Evolutionary conservation across 1,140 invertebrate species (phyloP).

Genomic region (Medauroidea extradentata): DNA sequence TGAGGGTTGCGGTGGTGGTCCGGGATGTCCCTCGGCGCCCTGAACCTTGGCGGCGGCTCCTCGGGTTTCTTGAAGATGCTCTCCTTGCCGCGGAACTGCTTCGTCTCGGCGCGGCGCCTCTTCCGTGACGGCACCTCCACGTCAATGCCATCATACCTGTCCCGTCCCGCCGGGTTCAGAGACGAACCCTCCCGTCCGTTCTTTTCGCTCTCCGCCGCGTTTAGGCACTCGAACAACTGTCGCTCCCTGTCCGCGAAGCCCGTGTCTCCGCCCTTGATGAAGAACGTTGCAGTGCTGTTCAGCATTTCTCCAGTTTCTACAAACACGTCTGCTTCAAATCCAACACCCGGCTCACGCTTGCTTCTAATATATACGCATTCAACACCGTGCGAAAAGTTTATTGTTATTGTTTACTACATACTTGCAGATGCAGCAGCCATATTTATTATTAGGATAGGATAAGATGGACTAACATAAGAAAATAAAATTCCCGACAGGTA

Average conservation of each 20-base stretch:
- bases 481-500: too few relatives aligned
- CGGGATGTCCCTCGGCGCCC: slow-evolving; percentile 48
- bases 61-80: slow-evolving; percentile 72
- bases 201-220: slow-evolving; percentile 36
- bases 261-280: slow-evolving; percentile 19
- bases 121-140: not conserved
- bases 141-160: not conserved
- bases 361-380: too few relatives aligned
- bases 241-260: slow-evolving; percentile 39
- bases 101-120: slow-evolving; percentile 40
- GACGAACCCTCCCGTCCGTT: slow-evolving; percentile 8
- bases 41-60: slow-evolving; percentile 52
- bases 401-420: too few relatives aligned
- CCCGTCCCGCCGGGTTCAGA: not conserved
- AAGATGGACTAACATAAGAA: too few relatives aligned
- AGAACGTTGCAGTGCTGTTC: slow-evolving; percentile 6
- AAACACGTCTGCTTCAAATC: too few relatives aligned
- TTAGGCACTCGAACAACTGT: slow-evolving; percentile 41
- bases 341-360: too few relatives aligned
- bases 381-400: too few relatives aligned
- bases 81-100: slow-evolving; percentile 61
- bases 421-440: too few relatives aligned
- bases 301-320: too few relatives aligned
- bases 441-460: too few relatives aligned
- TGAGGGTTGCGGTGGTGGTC: slow-evolving; percentile 68